These are phyloP conservation scores for Microctenopoma stevenorrisi DNA, from an alignment of 2,797 vertebrate species.

Conservation along the genomic window DNA sequence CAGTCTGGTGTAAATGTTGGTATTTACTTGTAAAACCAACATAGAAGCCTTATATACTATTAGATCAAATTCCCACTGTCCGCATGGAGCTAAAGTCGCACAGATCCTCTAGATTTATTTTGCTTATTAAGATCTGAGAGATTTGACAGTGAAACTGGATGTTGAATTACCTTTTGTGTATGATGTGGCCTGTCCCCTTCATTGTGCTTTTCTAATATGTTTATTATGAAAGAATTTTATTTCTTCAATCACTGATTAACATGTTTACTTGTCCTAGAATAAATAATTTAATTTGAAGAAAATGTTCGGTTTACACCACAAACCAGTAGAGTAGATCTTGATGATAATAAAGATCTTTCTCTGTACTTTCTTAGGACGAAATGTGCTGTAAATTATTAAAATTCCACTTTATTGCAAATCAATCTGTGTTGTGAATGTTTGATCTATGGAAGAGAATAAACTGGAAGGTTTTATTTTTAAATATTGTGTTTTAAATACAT, in stretches of 20 bases:
- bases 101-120: background rate
- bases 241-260: background rate
- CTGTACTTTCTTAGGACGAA: slow-evolving; percentile 15
- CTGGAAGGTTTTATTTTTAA: too few species aligned
- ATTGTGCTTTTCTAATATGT: background rate
- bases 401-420: too few species aligned
- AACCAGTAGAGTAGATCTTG: background rate
- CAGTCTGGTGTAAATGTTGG: background rate
- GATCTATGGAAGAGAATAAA: background rate
- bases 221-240: background rate
- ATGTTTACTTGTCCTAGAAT: slow-evolving; percentile 20
- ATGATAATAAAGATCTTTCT: background rate
- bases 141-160: background rate
- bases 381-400: slow-evolving; percentile 10
- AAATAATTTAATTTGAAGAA: background rate
- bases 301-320: background rate
- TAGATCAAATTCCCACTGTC: background rate
- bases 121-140: background rate
- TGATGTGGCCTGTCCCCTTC: background rate
- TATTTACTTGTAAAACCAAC: background rate
- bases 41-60: background rate
- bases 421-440: background rate
- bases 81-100: background rate
- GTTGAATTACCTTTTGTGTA: background rate
- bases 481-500: too few species aligned